Evolutionary conservation across 2,113 vertebrate species (phyloP), one percentile per base, ranked within the genome.

Genomic region (Anser cygnoides): DNA sequence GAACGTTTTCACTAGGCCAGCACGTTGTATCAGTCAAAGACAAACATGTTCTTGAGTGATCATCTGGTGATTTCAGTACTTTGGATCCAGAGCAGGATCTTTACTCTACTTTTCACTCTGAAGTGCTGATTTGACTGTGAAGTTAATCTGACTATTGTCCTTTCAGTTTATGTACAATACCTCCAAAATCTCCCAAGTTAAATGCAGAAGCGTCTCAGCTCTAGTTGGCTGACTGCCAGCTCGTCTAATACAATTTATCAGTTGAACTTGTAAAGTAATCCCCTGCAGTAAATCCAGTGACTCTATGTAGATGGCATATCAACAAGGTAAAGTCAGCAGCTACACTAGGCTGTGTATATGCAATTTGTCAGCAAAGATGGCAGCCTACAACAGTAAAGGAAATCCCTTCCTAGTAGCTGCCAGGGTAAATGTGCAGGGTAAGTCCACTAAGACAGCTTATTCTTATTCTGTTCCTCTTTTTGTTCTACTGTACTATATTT

Each of bases 231-330:
- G 20, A n/a, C 59, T 76, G 19, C 28, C 43, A 50, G 43, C 11
- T 74, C 15, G 5, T 9, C 35, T 18, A 44, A 50, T 43, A 33
- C 9, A 31, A 41, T 52, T 37, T 71, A 46, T 33, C 71, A 83
- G 54, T 35, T 90, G 25, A 63, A n/a, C 37, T 35, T 33, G 26
- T 22, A 19, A 67, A 82, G n/a, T 11, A 52, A 58, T 11, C 37
- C 18, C 52, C 57, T 67, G 57, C 2, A 2, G 62, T 41, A 63
- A 68, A 72, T 44, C 23, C 41, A 49, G 41, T 52, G 59, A 67
- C 19, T 18, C 33, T 0, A 0, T 7, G 9, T 2, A 28, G 58
- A 31, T 5, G 10, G 62, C 21, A 21, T 0, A 3, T n/a, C 75
- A 78, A 52, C 57, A 8, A 31, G 18, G 31, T n/a, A 58, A 92